A percentile compares a stretch with the other conserved stretches of the same genome.
These are phyloP conservation scores for Rhinichthys osculus DNA, from an alignment of 2,797 vertebrate genomes.

Conservation along the genomic window DNA sequence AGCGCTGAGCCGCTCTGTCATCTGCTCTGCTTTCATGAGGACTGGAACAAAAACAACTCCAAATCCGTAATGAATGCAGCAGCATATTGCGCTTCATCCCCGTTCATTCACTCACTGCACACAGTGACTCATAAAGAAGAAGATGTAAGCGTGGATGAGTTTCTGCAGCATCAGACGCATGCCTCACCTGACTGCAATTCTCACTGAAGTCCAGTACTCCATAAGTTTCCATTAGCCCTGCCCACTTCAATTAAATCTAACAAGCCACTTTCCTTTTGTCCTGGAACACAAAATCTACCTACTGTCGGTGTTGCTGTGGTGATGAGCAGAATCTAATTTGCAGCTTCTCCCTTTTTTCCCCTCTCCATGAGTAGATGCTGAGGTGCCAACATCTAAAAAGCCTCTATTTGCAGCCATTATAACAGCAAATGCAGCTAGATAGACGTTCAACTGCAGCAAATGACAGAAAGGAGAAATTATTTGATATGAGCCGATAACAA, in stretches of 20 bases:
- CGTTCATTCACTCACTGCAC: constrained; percentile 29
- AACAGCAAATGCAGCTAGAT: constrained; percentile 33
- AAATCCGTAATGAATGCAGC: constrained; percentile 41
- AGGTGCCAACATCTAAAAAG: constrained; percentile 45
- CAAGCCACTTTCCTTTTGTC: constrained; percentile 48
- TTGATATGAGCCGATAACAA: not conserved
- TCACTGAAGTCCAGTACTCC: constrained; percentile 24
- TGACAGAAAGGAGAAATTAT: not conserved
- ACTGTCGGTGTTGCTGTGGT: constrained; percentile 50
- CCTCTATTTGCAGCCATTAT: constrained; percentile 38
- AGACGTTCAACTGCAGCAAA: constrained; percentile 1
- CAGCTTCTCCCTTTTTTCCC: constrained; percentile 9
- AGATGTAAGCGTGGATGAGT: not conserved
- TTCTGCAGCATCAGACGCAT: constrained; percentile 6
- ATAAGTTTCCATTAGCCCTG: constrained; percentile 32
- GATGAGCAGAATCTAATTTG: constrained; percentile 47
- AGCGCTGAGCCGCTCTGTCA: constrained; percentile 8
- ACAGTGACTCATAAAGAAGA: constrained; percentile 7
- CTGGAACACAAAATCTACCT: constrained; percentile 45
- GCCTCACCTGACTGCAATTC: constrained; percentile 21
- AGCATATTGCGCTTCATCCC: constrained; percentile 27
- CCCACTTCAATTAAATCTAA: constrained; percentile 52
- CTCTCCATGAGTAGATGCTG: constrained; percentile 35
- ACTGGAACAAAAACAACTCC: constrained; percentile 42
- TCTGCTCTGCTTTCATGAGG: constrained; percentile 22